Evolutionary conservation across 2,888 invertebrate genomes (phyloP).

Genomic region (Drosophila rellima): DNA sequence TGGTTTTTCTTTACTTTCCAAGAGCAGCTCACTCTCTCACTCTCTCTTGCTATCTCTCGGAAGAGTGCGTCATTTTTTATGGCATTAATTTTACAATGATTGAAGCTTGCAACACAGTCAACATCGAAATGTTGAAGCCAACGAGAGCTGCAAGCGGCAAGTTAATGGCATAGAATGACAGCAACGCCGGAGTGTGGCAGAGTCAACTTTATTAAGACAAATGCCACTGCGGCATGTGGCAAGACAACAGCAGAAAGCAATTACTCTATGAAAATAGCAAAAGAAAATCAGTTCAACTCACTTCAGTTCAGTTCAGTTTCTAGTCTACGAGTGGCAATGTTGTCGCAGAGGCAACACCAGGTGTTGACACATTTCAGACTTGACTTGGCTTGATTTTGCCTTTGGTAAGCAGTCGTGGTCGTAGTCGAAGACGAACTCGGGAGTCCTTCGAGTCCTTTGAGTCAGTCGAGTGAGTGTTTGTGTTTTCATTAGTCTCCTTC

Average conservation of each 20-base stretch:
- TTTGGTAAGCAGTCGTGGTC: neutral
- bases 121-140: slow-evolving; percentile 10
- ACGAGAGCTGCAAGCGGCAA: slow-evolving; percentile 4
- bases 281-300: slow-evolving; percentile 41
- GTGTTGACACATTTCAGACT: slow-evolving; percentile 62
- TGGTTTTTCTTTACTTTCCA: slow-evolving; percentile 64
- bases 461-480: slow-evolving; percentile 32
- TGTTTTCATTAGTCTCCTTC: slow-evolving; percentile 42
- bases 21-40: slow-evolving; percentile 7
- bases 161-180: slow-evolving; percentile 34
- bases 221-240: slow-evolving; percentile 42
- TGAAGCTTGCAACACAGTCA: slow-evolving; percentile 29
- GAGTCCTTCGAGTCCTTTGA: slow-evolving; percentile 4
- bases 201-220: slow-evolving; percentile 65
- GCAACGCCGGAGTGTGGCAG: slow-evolving; percentile 8
- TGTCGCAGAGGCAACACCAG: slow-evolving; percentile 46
- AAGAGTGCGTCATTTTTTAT: slow-evolving; percentile 65
- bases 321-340: slow-evolving; percentile 9
- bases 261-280: slow-evolving; percentile 43
- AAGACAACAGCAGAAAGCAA: slow-evolving; percentile 42
- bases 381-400: slow-evolving; percentile 19
- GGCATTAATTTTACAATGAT: slow-evolving; percentile 75
- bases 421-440: neutral
- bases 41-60: neutral
- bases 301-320: slow-evolving; percentile 24